Base-by-base conservation (phyloP, 2,888 invertebrate genomes). In the Lysandra coridon region DNA sequence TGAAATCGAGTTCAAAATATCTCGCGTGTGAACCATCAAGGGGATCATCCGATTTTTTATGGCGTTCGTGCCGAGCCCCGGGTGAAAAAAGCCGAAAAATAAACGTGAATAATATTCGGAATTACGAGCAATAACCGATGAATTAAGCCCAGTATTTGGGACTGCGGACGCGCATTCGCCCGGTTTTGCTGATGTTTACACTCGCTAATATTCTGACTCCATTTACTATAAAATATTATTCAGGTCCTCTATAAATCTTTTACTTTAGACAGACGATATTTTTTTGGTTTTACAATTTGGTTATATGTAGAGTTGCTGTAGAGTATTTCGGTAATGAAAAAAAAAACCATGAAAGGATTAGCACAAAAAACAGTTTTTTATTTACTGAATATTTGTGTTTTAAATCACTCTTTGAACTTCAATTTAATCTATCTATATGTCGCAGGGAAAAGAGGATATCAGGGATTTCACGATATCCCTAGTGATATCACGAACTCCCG, bases 11-110 rank as follows among this genome's bases (percentile, higher is more conserved):
- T 79, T 79, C 79, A 69, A 80, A 80, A 78, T 79, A 90, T 91
- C 92, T 91, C 92, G 86, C 84, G 83, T 53, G 85, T 85, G 87
- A 86, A 87, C 87, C 91, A 92, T 93, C 92, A 91, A 89, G 89
- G 87, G 87, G 92, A 90, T 93, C 89, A 93, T 92, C 92, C 90
- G 85, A 83, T 87, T 89, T 90, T 92, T 93, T 92, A 92, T 91
- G 93, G 90, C 83, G 79, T 78, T 80, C 81, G 73, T 80, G 79
- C 49, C 82, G 80, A 80, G 76, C 33, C 49, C 81, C 76, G 80
- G 83, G 85, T 86, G 86, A 85, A 89, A 86, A 90, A 91, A 90
- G 85, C 88, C 86, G 87, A 88, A 90, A 83, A 90, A 92, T 91
- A 91, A 90, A 86, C 86, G 83, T 84, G 86, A 89, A 90, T 91